These are phyloP conservation scores for Morone chrysops DNA, from an alignment of 2,113 vertebrate genomes.

Conservation along the genomic window DNA sequence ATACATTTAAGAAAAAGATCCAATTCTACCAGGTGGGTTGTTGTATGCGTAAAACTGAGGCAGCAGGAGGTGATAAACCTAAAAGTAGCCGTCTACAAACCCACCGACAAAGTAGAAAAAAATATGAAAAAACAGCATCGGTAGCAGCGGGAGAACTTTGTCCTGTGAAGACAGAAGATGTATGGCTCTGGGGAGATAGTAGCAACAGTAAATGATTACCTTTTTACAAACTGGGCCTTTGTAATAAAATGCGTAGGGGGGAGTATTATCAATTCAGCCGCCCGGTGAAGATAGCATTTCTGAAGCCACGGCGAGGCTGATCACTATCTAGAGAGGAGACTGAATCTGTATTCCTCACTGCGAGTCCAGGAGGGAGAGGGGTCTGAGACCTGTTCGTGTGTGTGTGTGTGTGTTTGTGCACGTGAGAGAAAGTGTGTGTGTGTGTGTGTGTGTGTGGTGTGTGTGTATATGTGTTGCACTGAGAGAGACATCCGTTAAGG, in stretches of 20 bases:
- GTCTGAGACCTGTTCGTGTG: conserved; percentile 66
- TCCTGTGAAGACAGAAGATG: conserved; percentile 95
- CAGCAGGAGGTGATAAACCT: conserved; percentile 55
- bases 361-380: conserved; percentile 72
- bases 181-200: conserved; percentile 87
- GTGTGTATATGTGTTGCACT: conserved; percentile 54
- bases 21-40: conserved; percentile 38
- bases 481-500: conserved; percentile 79
- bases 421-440: conserved; percentile 39
- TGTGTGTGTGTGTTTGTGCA: conserved; percentile 46
- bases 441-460: conserved; percentile 41
- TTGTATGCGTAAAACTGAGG: conserved; percentile 57
- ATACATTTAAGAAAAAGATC: conserved; percentile 44
- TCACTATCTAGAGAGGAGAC: conserved; percentile 80
- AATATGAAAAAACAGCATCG: conserved; percentile 82
- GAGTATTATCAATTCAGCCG: conserved; percentile 94
- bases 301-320: conserved; percentile 79
- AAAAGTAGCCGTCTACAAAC: conserved; percentile 60
- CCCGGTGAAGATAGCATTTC: conserved; percentile 92
- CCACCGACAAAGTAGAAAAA: conserved; percentile 77
- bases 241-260: conserved; percentile 90
- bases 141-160: conserved; percentile 90
- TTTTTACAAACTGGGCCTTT: conserved; percentile 94
- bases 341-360: conserved; percentile 81
- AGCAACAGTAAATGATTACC: conserved; percentile 92